Evolutionary conservation across 2,797 vertebrate species (phyloP).

Genomic region (Schizopygopsis malacanthus): DNA sequence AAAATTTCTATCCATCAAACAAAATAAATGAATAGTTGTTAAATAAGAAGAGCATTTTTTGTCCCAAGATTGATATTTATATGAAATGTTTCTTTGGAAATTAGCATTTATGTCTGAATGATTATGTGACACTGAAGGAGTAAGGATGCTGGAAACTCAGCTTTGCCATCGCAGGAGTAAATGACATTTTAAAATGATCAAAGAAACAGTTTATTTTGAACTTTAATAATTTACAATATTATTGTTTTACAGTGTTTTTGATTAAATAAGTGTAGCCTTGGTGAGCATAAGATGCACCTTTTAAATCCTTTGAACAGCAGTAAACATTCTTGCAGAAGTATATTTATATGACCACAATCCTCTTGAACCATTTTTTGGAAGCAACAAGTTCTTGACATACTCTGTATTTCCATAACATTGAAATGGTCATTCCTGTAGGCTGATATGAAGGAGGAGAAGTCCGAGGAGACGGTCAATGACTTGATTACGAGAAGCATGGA

Average conservation of each 20-base stretch:
- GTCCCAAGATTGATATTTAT: background rate
- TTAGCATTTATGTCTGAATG: background rate
- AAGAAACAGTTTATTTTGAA: background rate
- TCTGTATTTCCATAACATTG: background rate
- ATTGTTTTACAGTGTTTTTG: background rate
- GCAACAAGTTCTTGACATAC: background rate
- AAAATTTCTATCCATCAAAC: background rate
- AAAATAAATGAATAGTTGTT: background rate
- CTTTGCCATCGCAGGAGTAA: background rate
- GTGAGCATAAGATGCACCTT: background rate
- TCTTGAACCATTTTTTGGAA: background rate
- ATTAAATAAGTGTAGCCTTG: background rate
- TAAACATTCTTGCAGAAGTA: background rate
- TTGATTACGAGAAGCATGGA: conserved; percentile 70
- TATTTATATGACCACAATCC: background rate
- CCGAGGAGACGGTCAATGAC: conserved; percentile 36
- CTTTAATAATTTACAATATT: background rate
- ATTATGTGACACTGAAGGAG: background rate
- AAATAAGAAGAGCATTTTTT: background rate
- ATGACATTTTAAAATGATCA: background rate
- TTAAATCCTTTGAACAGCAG: too few species aligned
- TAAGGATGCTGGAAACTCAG: background rate
- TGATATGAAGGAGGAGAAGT: background rate
- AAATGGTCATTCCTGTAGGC: conserved; percentile 10
- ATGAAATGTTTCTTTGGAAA: background rate